Evolutionary conservation across 2,888 invertebrate genomes (phyloP).

Genomic region (Pollenia labialis): DNA sequence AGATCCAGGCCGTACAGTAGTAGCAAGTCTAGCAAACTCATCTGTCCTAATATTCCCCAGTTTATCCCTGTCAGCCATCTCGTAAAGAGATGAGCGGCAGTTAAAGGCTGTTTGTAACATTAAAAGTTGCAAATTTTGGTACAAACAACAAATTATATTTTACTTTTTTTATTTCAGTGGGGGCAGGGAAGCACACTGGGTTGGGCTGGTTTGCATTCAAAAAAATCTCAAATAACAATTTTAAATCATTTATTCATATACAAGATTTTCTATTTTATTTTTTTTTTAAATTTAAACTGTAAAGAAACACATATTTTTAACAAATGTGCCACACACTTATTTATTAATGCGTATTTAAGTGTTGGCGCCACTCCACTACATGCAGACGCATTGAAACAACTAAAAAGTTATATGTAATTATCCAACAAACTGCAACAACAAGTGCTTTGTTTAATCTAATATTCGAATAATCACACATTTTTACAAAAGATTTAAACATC

Average conservation of each 20-base stretch:
- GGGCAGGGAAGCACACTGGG: too few relatives aligned
- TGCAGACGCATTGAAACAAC: conserved; percentile 23
- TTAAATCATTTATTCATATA: neutral
- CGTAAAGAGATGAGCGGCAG: too few relatives aligned
- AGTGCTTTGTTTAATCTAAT: conserved; percentile 54
- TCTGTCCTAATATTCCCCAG: too few relatives aligned
- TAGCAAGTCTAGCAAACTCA: too few relatives aligned
- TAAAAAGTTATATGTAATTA: conserved; percentile 4
- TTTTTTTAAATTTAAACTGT: conserved; percentile 49
- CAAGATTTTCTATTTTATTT: conserved; percentile 38
- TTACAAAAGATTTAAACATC: conserved; percentile 32
- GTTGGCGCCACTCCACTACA: conserved; percentile 72
- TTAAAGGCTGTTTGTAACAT: too few relatives aligned
- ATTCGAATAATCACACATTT: conserved; percentile 34
- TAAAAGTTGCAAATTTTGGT: too few relatives aligned
- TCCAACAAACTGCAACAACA: conserved; percentile 5
- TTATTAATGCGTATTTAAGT: conserved; percentile 74
- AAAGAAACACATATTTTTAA: conserved; percentile 12
- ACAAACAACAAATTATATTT: too few relatives aligned
- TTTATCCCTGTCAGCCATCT: too few relatives aligned
- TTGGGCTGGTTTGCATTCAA: too few relatives aligned
- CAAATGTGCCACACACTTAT: conserved; percentile 69
- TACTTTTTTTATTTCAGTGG: too few relatives aligned
- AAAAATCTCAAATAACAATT: too few relatives aligned
- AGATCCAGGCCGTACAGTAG: too few relatives aligned